phyloP scores from a whole-genome alignment of 1,140 invertebrate genomes.

The Dreissena polymorpha region DNA sequence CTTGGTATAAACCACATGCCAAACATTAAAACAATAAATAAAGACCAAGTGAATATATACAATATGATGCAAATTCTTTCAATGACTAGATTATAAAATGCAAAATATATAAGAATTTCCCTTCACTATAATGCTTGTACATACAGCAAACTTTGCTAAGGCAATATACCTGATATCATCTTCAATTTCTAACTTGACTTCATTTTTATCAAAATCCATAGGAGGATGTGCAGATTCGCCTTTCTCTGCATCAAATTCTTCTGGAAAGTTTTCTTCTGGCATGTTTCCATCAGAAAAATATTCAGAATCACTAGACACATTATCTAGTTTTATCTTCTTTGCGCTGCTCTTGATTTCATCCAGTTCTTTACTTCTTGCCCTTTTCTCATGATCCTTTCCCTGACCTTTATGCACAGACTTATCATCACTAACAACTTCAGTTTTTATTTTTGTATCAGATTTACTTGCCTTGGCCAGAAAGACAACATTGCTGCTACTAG shows the following conservation, averaged over 20 bases:
- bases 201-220: slow-evolving; percentile 4
- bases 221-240: slow-evolving; percentile 33
- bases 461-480: no score
- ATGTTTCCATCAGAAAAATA: not conserved
- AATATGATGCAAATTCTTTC: no score
- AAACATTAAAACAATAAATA: no score
- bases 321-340: slow-evolving; percentile 30
- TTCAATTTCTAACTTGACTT: slow-evolving; percentile 25
- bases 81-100: no score
- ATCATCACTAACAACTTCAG: no score
- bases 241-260: slow-evolving; percentile 10
- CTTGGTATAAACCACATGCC: no score
- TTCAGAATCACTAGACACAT: not conserved
- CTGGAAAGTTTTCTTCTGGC: not conserved
- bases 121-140: no score
- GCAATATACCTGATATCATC: slow-evolving; percentile 55
- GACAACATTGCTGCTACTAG: no score
- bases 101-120: no score
- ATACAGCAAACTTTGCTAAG: no score
- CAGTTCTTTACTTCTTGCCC: slow-evolving; percentile 17
- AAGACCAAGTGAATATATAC: no score
- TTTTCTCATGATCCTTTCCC: slow-evolving; percentile 38
- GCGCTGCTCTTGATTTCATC: slow-evolving; percentile 17
- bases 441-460: no score
- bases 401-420: not conserved